phyloP scores from a whole-genome alignment of 2,113 vertebrate species.

The Poeciliopsis turrubarensis region DNA sequence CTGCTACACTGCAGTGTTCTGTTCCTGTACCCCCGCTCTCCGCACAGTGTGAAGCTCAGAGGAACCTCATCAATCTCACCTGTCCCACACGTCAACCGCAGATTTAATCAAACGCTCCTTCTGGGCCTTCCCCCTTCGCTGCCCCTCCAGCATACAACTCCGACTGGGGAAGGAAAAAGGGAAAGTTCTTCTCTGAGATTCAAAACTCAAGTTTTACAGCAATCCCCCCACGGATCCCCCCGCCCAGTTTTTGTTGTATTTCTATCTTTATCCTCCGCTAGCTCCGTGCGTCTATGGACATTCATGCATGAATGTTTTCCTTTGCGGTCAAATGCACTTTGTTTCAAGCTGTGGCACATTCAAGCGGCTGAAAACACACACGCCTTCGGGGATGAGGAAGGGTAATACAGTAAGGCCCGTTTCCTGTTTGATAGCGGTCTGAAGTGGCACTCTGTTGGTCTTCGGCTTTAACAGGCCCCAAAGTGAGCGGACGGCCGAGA shows the following conservation, averaged over 20 bases:
- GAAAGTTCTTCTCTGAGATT: slow-evolving; percentile 30
- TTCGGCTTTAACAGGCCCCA: slow-evolving; percentile 65
- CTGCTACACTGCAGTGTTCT: slow-evolving; percentile 85
- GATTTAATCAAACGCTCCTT: slow-evolving; percentile 85
- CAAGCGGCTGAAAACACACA: slow-evolving; percentile 42
- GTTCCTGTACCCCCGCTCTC: slow-evolving; percentile 81
- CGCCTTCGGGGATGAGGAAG: slow-evolving; percentile 26
- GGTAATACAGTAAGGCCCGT: slow-evolving; percentile 61
- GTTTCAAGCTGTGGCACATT: slow-evolving; percentile 70
- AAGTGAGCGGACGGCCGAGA: slow-evolving; percentile 49
- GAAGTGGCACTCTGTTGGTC: slow-evolving; percentile 63
- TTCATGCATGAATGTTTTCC: slow-evolving; percentile 42
- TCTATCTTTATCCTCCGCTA: slow-evolving; percentile 11
- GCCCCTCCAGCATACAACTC: slow-evolving; percentile 56
- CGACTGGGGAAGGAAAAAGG: slow-evolving; percentile 20
- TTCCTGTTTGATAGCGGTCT: slow-evolving; percentile 66
- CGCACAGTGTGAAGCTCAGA: slow-evolving; percentile 89
- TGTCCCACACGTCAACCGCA: slow-evolving; percentile 87
- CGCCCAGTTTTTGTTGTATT: slow-evolving; percentile 9
- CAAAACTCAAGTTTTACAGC: slow-evolving; percentile 14
- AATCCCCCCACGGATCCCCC: no score
- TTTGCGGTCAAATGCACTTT: slow-evolving; percentile 66
- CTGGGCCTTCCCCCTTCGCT: slow-evolving; percentile 75
- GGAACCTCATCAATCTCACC: slow-evolving; percentile 99
- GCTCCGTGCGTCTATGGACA: not conserved